Conservation (phyloP, 2,113 vertebrate species). For the Callionymus lyra region DNA sequence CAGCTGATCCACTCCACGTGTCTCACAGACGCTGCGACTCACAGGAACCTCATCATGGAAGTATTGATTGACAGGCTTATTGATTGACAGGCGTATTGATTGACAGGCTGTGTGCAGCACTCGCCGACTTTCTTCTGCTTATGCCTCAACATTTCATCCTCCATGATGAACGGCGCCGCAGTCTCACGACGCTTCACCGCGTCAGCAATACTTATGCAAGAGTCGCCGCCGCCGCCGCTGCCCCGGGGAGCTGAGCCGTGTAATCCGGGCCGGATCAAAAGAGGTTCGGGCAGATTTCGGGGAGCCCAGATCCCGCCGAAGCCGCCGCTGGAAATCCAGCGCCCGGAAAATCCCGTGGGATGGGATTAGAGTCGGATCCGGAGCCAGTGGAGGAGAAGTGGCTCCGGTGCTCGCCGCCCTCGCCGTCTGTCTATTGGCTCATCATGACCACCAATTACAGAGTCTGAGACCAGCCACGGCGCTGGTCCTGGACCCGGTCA, state of each 20-base stretch:
- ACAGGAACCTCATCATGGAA: no score
- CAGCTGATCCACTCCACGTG: no score
- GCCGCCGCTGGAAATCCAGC: constrained; percentile 55
- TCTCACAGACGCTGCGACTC: no score
- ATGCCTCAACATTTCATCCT: no score
- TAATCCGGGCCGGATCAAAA: constrained; percentile 51
- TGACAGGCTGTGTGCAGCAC: constrained; percentile 28
- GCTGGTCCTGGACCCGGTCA: no score
- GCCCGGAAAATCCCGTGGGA: constrained; percentile 57
- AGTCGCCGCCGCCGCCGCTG: constrained; percentile 8
- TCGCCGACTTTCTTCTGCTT: no score
- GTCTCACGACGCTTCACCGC: constrained; percentile 34
- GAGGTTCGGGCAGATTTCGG: constrained; percentile 54
- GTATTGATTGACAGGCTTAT: no score
- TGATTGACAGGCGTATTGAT: no score
- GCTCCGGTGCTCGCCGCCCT: not conserved
- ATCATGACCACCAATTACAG: no score
- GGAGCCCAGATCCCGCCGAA: constrained; percentile 53
- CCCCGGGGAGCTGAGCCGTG: constrained; percentile 50
- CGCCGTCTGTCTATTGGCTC: constrained; percentile 26
- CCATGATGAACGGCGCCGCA: constrained; percentile 43
- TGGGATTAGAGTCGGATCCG: constrained; percentile 60
- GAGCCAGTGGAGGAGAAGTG: constrained; percentile 54
- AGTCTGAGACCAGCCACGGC: no score
- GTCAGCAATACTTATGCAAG: constrained; percentile 30